phyloP scores from a whole-genome alignment of 1,140 invertebrate species.

The Calliphora vicina region DNA sequence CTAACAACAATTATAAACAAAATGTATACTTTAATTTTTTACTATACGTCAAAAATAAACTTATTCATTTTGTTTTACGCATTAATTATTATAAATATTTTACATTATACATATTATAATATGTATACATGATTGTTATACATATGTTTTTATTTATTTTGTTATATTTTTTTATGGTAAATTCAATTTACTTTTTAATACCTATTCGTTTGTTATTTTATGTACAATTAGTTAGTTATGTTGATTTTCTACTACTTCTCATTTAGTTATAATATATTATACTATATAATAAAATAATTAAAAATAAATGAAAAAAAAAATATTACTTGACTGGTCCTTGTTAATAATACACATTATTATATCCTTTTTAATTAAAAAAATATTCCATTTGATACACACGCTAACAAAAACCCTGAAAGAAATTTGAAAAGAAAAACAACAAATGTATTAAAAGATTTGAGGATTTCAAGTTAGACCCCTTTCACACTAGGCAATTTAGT shows the following conservation, averaged over 20 bases:
- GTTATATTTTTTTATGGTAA: not conserved
- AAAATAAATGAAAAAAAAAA: not conserved
- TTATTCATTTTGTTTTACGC: too few species aligned
- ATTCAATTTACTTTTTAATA: conserved; percentile 8
- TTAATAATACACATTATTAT: conserved; percentile 16
- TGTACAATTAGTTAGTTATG: not conserved
- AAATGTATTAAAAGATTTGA: too few species aligned
- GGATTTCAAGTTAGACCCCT: too few species aligned
- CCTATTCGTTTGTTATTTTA: not conserved
- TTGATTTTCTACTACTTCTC: not conserved
- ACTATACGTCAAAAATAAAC: too few species aligned
- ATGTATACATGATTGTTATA: not conserved
- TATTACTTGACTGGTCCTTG: conserved; percentile 30
- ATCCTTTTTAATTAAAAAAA: conserved; percentile 20
- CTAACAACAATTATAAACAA: too few species aligned
- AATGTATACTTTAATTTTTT: too few species aligned
- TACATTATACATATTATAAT: too few species aligned
- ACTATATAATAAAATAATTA: conserved; percentile 16
- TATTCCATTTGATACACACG: conserved; percentile 11
- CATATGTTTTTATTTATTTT: not conserved
- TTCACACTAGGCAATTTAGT: too few species aligned
- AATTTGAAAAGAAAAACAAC: not conserved
- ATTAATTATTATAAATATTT: too few species aligned
- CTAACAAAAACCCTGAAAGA: conserved; percentile 1
- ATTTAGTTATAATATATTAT: not conserved